A percentile compares a stretch with the other conserved stretches of the same genome.
Conservation (phyloP, 2,113 vertebrate genomes). For the Malurus elegans region DNA sequence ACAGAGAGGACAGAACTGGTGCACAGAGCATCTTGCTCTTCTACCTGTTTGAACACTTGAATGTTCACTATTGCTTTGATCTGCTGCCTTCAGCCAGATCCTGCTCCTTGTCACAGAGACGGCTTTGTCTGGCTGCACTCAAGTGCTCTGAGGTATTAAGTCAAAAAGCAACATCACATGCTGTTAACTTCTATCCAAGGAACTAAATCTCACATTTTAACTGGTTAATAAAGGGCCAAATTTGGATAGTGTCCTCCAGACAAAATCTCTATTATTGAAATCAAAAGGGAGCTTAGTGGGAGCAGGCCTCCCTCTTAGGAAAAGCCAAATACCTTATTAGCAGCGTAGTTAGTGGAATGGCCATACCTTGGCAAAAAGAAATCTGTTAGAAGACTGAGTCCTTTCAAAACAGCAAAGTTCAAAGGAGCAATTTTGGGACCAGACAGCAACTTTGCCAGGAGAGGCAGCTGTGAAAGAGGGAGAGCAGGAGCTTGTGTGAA, state of each 20-base stretch:
- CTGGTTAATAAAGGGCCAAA: slow-evolving; percentile 7
- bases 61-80: neutral
- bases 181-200: neutral
- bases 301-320: neutral
- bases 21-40: neutral
- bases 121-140: neutral
- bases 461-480: neutral
- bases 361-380: neutral
- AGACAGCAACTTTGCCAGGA: neutral
- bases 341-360: neutral
- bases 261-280: slow-evolving; percentile 9
- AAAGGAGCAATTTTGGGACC: neutral
- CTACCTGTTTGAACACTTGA: neutral
- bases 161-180: neutral
- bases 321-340: slow-evolving; percentile 32
- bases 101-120: neutral
- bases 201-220: slow-evolving; percentile 19
- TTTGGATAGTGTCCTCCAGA: neutral
- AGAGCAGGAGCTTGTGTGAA: neutral
- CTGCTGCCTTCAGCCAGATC: neutral
- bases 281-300: neutral
- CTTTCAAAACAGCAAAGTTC: neutral
- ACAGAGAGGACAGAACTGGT: neutral
- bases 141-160: neutral
- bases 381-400: neutral